Base-by-base conservation (phyloP, 2,797 vertebrate genomes). In the Phyllotis vaccarum region DNA sequence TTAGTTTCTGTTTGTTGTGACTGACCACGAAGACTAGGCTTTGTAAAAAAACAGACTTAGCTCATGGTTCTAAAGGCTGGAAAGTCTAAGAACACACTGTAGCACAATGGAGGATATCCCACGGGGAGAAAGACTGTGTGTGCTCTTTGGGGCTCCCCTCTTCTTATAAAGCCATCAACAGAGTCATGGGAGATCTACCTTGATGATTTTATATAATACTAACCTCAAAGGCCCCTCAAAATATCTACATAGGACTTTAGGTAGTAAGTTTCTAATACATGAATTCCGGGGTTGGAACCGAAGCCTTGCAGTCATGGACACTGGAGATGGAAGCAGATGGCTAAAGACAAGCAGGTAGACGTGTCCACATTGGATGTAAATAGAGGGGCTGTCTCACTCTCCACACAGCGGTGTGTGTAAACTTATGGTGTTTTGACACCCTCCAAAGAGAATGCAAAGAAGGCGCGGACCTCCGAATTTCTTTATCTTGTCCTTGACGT, bases 361-460 rank as follows among this genome's bases (percentile, higher is more conserved):
- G 24, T 27, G 72, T 17, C 37, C 43, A 54, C 0, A 0, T 2
- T 7, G 3, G n/a, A 17, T 66, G 27, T 86, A 40, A 10, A 0
- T 5, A 19, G 6, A 64, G 79, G 83, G 29, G 79, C 86, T 46
- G 22, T 13, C 87, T 80, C 19, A 6, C 13, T 64, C 43, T 31
- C 27, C 46, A 52, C 1, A 34, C 29, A 13, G 22, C 2, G 43
- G 22, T 13, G 24, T 24, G 1, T 0, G 6, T 6, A 40, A n/a
- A 79, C 54, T n/a, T 46, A 11, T 2, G 60, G 64, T 43, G 68
- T 54, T 68, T 75, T 1, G 0, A 31, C 62, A 62, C 21, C 24
- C 3, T 86, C 52, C 37, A 24, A 52, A 81, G 75, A 87, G 78
- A 94, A 40, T n/a, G 24, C 66, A 96, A n/a, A 54, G 52, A 89